Conservation (phyloP, 2,888 invertebrate species). For the Bimastos eiseni region DNA sequence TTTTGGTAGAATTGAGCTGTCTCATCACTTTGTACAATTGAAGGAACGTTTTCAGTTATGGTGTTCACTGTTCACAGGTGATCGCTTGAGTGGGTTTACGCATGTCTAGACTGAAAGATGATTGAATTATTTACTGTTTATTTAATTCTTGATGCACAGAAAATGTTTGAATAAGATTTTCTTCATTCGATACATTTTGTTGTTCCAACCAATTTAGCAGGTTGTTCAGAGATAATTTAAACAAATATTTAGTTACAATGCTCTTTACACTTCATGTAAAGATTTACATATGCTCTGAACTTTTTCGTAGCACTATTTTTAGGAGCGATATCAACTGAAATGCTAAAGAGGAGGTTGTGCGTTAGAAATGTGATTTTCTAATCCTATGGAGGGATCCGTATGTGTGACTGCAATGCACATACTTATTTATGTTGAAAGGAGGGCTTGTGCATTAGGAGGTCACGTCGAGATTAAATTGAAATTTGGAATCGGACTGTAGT, state of each 20-base stretch:
- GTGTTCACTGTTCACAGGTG: not conserved
- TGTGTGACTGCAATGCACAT: too few relatives aligned
- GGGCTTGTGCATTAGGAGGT: too few relatives aligned
- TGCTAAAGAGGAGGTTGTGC: not conserved
- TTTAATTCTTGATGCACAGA: not conserved
- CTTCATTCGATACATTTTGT: not conserved
- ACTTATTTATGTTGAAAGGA: too few relatives aligned
- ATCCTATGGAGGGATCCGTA: not conserved
- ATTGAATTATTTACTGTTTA: not conserved
- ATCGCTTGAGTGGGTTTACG: not conserved
- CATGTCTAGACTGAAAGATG: not conserved
- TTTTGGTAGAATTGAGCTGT: not conserved
- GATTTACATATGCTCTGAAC: not conserved
- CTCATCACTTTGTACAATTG: not conserved
- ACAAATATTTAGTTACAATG: not conserved
- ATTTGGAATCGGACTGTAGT: too few relatives aligned
- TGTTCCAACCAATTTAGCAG: too few relatives aligned
- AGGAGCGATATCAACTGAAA: not conserved
- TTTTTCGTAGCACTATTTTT: not conserved
- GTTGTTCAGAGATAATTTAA: not conserved
- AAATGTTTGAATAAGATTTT: not conserved
- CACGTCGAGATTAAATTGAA: too few relatives aligned
- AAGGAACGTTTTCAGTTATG: not conserved
- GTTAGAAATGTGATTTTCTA: not conserved
- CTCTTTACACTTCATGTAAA: not conserved